A percentile compares a stretch with the other conserved stretches of the same genome.
Conservation (phyloP, 2,113 vertebrate genomes). For the Notiomystis cincta region DNA sequence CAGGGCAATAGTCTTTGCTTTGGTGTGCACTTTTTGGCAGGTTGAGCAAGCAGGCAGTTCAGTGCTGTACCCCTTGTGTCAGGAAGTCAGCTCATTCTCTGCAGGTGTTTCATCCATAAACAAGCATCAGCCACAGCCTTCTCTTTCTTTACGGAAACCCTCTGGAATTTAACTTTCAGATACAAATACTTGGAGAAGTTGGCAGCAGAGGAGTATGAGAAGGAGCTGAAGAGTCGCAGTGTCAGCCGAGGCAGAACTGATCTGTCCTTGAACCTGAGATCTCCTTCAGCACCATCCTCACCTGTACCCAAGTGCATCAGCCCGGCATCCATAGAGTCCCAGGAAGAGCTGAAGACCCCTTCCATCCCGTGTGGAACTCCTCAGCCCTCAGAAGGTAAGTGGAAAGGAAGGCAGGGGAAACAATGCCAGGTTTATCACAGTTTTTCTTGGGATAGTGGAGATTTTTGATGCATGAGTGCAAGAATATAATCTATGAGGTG, state of each 20-base stretch:
- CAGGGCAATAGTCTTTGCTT: constrained; percentile 37
- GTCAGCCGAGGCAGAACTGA: constrained; percentile 82
- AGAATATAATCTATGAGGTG: not conserved
- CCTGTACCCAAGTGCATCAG: constrained; percentile 64
- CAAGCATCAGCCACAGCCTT: constrained; percentile 66
- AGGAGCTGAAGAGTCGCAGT: constrained; percentile 78
- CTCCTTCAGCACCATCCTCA: constrained; percentile 69
- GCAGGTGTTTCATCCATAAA: constrained; percentile 77
- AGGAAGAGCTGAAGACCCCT: constrained; percentile 63
- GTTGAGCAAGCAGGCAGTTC: constrained; percentile 32
- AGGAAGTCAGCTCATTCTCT: constrained; percentile 66
- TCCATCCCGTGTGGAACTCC: constrained; percentile 5
- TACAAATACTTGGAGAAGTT: constrained; percentile 90
- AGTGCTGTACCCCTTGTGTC: constrained; percentile 38
- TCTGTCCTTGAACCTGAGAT: constrained; percentile 87
- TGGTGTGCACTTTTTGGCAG: constrained; percentile 24
- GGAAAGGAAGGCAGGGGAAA: not conserved
- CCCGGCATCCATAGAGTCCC: constrained; percentile 68
- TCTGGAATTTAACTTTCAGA: constrained; percentile 85
- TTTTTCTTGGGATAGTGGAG: not conserved
- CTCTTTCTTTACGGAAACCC: constrained; percentile 77
- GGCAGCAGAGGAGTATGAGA: constrained; percentile 87
- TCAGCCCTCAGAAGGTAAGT: constrained; percentile 76
- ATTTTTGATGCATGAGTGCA: not conserved
- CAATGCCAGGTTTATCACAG: not conserved